These are phyloP conservation scores for Pheosia tremula DNA, from an alignment of 2,888 invertebrate genomes.

Conservation along the genomic window DNA sequence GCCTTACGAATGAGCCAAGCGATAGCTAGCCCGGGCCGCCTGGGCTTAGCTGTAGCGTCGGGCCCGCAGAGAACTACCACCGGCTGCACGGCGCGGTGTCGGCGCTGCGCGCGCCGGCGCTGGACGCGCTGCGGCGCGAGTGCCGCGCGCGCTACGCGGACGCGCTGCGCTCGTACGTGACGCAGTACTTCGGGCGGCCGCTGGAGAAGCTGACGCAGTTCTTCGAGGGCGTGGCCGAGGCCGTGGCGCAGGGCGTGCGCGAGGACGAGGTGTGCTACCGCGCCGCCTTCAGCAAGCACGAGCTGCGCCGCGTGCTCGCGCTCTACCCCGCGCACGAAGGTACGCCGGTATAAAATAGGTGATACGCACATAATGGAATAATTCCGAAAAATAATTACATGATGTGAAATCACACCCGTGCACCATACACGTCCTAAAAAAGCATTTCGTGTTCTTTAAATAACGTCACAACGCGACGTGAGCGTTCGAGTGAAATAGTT, in stretches of 20 bases:
- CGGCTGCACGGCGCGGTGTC: slow-evolving; percentile 94
- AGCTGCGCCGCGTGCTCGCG: slow-evolving; percentile 96
- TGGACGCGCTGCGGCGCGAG: slow-evolving; percentile 95
- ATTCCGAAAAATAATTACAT: too few species aligned
- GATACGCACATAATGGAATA: too few species aligned
- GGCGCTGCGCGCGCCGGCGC: slow-evolving; percentile 94
- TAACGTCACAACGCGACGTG: too few species aligned
- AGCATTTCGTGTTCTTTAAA: too few species aligned
- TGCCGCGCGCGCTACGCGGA: slow-evolving; percentile 96
- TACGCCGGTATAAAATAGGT: slow-evolving; percentile 35
- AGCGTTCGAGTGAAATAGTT: too few species aligned
- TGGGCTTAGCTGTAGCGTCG: slow-evolving; percentile 57
- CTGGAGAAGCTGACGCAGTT: slow-evolving; percentile 89
- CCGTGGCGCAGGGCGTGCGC: slow-evolving; percentile 97
- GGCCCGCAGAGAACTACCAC: slow-evolving; percentile 92
- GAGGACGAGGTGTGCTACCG: slow-evolving; percentile 99
- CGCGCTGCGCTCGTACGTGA: slow-evolving; percentile 95
- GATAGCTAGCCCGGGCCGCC: too few species aligned
- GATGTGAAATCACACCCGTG: too few species aligned
- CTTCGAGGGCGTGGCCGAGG: slow-evolving; percentile 98
- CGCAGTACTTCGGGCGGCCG: slow-evolving; percentile 95
- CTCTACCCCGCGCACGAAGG: slow-evolving; percentile 89
- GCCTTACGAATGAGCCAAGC: too few species aligned
- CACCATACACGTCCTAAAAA: too few species aligned
- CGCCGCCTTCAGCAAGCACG: slow-evolving; percentile 98